Conservation (phyloP, 2,888 invertebrate genomes). For the Drosophila diplacantha region DNA sequence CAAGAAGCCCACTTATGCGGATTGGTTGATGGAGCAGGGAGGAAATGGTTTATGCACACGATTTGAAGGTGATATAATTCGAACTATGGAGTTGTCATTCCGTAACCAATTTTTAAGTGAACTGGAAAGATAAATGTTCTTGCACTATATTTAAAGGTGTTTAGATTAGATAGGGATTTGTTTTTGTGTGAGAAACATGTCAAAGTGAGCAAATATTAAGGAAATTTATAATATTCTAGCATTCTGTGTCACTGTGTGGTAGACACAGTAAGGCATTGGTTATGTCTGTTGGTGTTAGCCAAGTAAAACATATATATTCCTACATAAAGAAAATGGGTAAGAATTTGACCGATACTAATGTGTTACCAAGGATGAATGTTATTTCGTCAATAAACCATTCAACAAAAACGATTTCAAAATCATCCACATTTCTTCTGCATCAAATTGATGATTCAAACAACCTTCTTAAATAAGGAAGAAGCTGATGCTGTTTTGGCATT, state of each 20-base stretch:
- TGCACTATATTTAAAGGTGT: not conserved
- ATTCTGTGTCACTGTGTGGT: too few relatives aligned
- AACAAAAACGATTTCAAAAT: not conserved
- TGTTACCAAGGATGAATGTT: not conserved
- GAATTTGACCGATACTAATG: not conserved
- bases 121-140: conserved; percentile 2
- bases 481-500: conserved; percentile 11
- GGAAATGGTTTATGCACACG: conserved; percentile 15
- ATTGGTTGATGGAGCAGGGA: conserved; percentile 12
- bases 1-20: conserved; percentile 13
- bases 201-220: too few relatives aligned
- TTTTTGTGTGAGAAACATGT: too few relatives aligned
- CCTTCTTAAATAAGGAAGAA: conserved; percentile 13
- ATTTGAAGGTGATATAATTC: conserved; percentile 22
- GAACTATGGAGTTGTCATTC: conserved; percentile 17
- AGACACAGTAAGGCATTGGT: not conserved
- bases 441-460: conserved; percentile 7
- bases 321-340: not conserved
- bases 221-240: too few relatives aligned
- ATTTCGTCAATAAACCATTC: not conserved
- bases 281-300: not conserved
- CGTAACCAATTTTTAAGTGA: conserved; percentile 1
- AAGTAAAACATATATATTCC: not conserved
- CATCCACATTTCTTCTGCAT: not conserved
- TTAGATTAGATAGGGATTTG: not conserved